Base-by-base conservation (phyloP, 2,113 vertebrate species). In the Siniperca chuatsi region DNA sequence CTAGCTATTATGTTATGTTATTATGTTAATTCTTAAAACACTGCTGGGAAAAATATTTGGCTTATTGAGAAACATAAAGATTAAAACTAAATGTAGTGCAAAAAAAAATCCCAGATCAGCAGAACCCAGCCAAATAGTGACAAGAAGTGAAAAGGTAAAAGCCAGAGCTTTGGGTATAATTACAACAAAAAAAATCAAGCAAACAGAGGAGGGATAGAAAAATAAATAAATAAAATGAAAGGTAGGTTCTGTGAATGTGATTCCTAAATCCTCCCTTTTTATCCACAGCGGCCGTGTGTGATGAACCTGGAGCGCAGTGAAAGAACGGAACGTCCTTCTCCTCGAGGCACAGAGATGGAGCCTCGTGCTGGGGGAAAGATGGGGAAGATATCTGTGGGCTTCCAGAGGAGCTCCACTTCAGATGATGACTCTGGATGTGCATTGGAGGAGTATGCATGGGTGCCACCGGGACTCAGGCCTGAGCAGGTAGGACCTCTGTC, bases 361-460 rank as follows among this genome's bases (percentile, higher is more conserved):
- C 94, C 96, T 62, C 96, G 97, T 86, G 83, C 95, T 0, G 92
- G 85, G 67, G 92, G 87, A 4, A 95, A 93, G 79, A 89, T 89
- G 85, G 92, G 93, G 84, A 98, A 97, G 76, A 94, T 97, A 0
- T 90, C 95, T 15, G 95, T 96, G 1, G 97, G 96, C n/a, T 99
- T 98, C 88, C 97, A 98, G 94, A 95, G 97, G 90, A 98, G 97
- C 89, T 99, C 98, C 92, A 98, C 97, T 0, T 99, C 98, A 0
- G 98, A 99, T 0, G 98, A 99, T 0, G 98, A 99, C 84, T 99
- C 98, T 0, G 98, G 98, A 18, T 99, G 98, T 33, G 98, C 97
- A 0, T 82, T 98, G 93, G 98, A 99, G 92, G 98, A 99, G 90
- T 99, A 99, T 0, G 95, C 97, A 0, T 99, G 98, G 98, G 98